A percentile compares a stretch with the other conserved stretches of the same genome.
These are phyloP conservation scores for Pachyuromys duprasi DNA, from an alignment of 2,797 vertebrate species.

Conservation along the genomic window DNA sequence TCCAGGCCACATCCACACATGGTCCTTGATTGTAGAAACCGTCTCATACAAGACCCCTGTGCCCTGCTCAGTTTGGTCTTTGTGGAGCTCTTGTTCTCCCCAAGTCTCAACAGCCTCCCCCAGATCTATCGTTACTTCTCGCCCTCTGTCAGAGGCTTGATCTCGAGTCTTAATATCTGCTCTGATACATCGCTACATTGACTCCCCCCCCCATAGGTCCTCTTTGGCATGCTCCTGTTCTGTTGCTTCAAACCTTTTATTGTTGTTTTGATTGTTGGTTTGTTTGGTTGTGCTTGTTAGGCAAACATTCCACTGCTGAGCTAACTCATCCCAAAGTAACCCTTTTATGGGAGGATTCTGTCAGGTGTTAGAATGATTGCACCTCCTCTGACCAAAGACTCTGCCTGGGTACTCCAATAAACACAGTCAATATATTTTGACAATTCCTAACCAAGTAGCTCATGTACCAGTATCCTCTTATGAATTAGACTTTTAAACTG, in stretches of 20 bases:
- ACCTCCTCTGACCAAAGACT: neutral
- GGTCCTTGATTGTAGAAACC: too few species aligned
- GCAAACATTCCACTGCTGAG: neutral
- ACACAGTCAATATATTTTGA: neutral
- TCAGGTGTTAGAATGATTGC: neutral
- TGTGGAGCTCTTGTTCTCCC: too few species aligned
- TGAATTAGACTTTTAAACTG: neutral
- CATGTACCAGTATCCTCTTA: neutral
- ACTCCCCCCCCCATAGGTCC: too few species aligned
- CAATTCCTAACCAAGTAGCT: neutral
- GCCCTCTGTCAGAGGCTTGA: too few species aligned
- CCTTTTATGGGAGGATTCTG: neutral
- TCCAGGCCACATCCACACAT: too few species aligned
- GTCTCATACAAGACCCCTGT: too few species aligned
- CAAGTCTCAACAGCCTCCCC: too few species aligned
- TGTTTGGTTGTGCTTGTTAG: neutral
- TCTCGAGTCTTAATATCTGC: too few species aligned
- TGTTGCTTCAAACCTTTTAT: accelerated
- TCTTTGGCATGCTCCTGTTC: too few species aligned
- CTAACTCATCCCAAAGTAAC: neutral
- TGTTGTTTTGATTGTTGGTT: neutral
- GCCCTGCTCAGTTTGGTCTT: too few species aligned
- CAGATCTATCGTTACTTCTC: too few species aligned
- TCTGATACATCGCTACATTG: too few species aligned
- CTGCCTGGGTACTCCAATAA: accelerated